Base-by-base conservation (phyloP, 2,888 invertebrate species). In the Coelinius sp. region DNA sequence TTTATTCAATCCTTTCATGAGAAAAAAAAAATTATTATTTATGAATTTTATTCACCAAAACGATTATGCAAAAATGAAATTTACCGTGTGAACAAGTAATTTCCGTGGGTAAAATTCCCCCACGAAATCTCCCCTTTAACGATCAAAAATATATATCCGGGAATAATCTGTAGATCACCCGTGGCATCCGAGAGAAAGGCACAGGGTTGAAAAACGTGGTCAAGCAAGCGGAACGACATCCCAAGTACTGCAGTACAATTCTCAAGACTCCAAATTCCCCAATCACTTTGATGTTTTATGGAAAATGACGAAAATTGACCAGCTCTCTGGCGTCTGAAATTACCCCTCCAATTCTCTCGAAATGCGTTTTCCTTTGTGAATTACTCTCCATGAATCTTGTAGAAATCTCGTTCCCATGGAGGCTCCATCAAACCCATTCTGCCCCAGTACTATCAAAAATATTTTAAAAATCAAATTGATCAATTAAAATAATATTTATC, bases 181-280 rank as follows among this genome's bases (percentile, higher is more conserved):
- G 73, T 65, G 76, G 41, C 63, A 24, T 41, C 63, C 63, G 25
- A 24, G 41, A 22, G 20, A 41, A 38, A 63, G 59, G 59, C 59
- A 31, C 20, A 63, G 63, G 63, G 65, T 44, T 49, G 49, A 12
- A 46, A 78, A 81, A 78, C 77, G 77, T 78, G 70, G 71, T 73
- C 77, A 75, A 77, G 80, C 78, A 77, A 80, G 76, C 79, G 80
- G 79, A 82, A 83, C 83, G 80, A 75, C 70, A 67, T 31, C 8
- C n/a, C n/a, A n/a, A n/a, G 31, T 31, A 31, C 31, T 71, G 77
- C 75, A 74, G 68, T 72, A n/a, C 68, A 71, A 64, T 73, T 74
- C 71, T 71, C 75, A 75, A 78, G n/a, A 75, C 75, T 75, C 70
- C 41, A 70, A 63, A 63, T 14, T 63, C 41, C 41, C 38, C 68